Percentiles rank a stretch among this genome's conserved stretches.
Evolutionary conservation across 2,888 invertebrate species (phyloP).

Genomic region (Drosophila acutilabella): DNA sequence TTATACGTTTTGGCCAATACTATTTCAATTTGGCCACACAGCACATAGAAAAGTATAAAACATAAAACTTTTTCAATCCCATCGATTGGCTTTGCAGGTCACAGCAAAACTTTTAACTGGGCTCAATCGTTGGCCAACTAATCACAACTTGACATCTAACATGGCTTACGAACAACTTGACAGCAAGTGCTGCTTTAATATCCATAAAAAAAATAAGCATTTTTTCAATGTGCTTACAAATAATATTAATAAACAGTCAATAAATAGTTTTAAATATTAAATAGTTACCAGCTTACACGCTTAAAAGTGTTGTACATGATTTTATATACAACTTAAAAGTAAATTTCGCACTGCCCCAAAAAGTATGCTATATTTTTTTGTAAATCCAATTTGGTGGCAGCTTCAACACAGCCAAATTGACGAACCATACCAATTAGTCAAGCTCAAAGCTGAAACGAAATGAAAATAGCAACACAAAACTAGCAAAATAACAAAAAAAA

Average conservation of each 20-base stretch:
- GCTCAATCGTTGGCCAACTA: conserved; percentile 29
- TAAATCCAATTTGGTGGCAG: background rate
- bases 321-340: too few relatives aligned
- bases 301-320: background rate
- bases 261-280: too few relatives aligned
- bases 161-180: conserved; percentile 1
- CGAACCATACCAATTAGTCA: conserved; percentile 17
- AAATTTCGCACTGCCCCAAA: background rate
- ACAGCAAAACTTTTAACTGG: conserved; percentile 21
- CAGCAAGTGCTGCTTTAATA: too few relatives aligned
- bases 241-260: too few relatives aligned
- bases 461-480: conserved; percentile 3
- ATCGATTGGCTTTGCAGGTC: conserved; percentile 13
- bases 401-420: background rate
- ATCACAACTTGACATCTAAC: conserved; percentile 25
- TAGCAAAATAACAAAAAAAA: background rate
- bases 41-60: conserved; percentile 9
- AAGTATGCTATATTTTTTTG: background rate
- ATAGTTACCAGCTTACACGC: background rate
- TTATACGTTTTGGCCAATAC: conserved; percentile 50
- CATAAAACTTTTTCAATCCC: conserved; percentile 16
- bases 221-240: background rate
- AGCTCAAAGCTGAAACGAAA: conserved; percentile 12
- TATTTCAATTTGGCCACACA: conserved; percentile 40
- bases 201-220: too few relatives aligned